These are phyloP conservation scores for Drosophila vallismaia DNA, from an alignment of 2,888 invertebrate genomes.

Conservation along the genomic window DNA sequence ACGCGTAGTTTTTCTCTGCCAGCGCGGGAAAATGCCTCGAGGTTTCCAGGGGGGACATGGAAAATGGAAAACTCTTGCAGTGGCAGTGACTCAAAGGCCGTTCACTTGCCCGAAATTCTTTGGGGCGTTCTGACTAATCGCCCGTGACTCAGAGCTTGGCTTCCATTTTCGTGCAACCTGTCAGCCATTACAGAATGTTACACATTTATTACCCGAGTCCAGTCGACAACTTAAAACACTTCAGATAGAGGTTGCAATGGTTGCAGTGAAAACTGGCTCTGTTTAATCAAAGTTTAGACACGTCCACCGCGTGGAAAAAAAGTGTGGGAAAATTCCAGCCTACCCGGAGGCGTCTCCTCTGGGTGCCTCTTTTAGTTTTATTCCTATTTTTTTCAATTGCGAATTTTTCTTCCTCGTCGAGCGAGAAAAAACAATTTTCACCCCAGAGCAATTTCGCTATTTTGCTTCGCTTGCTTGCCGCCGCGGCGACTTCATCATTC, in stretches of 20 bases:
- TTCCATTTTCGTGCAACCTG: constrained; percentile 1
- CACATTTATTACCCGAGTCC: constrained; percentile 52
- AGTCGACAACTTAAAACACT: background rate
- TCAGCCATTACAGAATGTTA: constrained; percentile 63
- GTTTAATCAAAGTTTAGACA: constrained; percentile 47
- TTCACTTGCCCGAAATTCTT: constrained; percentile 53
- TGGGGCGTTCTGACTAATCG: constrained; percentile 61
- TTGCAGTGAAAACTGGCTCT: constrained; percentile 37
- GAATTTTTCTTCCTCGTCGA: constrained; percentile 31
- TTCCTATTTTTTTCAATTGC: constrained; percentile 8
- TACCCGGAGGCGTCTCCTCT: constrained; percentile 14
- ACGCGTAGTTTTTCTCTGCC: constrained; percentile 42
- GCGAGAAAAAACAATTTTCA: constrained; percentile 64
- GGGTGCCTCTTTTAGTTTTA: constrained; percentile 10
- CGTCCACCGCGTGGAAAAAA: constrained; percentile 30
- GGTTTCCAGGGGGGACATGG: background rate
- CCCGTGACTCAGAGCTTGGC: constrained; percentile 63
- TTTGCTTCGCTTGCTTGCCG: constrained; percentile 26
- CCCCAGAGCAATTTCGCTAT: constrained; percentile 35
- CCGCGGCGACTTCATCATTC: constrained; percentile 19
- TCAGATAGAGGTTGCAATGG: constrained; percentile 18
- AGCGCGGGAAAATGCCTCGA: constrained; percentile 45
- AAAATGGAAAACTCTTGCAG: constrained; percentile 20
- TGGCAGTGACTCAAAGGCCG: constrained; percentile 48
- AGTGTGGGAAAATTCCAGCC: constrained; percentile 48